These are phyloP conservation scores for Alexandromys fortis DNA, from an alignment of 2,113 vertebrate genomes.

Conservation along the genomic window DNA sequence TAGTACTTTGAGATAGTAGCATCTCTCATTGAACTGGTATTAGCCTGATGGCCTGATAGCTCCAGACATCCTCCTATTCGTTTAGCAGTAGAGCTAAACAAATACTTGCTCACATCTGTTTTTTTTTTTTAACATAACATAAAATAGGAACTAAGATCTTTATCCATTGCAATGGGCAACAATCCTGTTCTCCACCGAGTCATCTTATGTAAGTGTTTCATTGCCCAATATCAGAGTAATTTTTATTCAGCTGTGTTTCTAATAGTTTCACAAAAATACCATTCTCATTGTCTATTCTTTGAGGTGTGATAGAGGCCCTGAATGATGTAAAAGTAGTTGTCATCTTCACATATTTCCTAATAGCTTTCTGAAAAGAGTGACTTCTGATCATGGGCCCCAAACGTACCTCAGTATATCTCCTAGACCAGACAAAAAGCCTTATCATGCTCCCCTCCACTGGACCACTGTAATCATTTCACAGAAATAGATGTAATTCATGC, in stretches of 20 bases:
- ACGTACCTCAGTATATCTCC: accelerated
- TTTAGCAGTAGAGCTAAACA: neutral
- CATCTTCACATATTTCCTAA: neutral
- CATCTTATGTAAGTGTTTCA: neutral
- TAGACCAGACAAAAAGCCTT: neutral
- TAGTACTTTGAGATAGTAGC: too few relatives aligned
- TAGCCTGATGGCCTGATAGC: neutral
- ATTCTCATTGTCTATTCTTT: neutral
- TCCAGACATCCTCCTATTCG: neutral
- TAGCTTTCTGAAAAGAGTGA: neutral
- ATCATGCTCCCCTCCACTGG: neutral
- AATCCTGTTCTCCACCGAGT: too few relatives aligned
- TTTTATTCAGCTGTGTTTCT: neutral
- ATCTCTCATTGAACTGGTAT: neutral
- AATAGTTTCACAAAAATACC: neutral
- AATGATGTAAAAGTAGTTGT: neutral
- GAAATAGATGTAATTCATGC: neutral
- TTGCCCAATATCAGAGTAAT: neutral
- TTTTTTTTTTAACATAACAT: neutral
- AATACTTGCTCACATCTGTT: neutral
- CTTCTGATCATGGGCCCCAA: neutral
- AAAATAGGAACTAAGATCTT: neutral
- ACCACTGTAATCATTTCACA: neutral
- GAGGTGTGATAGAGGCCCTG: neutral
- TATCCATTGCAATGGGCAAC: neutral